Evolutionary conservation across 2,113 vertebrate genomes (phyloP), one percentile per base, ranked within the genome.

Genomic region (Lampris megalopsis): DNA sequence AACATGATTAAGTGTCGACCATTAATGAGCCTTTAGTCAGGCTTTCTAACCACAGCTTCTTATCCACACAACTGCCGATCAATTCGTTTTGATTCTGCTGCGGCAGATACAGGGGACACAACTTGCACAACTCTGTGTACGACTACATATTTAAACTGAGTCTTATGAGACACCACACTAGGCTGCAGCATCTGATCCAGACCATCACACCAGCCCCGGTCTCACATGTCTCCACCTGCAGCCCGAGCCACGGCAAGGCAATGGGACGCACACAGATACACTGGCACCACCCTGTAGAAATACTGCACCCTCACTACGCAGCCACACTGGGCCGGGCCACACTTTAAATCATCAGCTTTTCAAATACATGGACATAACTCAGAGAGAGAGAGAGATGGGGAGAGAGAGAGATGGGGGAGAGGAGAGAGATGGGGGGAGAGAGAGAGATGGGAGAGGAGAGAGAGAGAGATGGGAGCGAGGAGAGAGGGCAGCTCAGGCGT

Each of bases 341-440:
- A 89, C 86, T 85, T 89, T 89, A 93, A 93, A 92, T 94, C 91
- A 94, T 92, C 92, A 90, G 86, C 84, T 88, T 94, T 94, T 93
- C 84, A 91, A 89, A 94, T 92, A 93, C 93, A 93, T 91, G 90
- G 91, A 91, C 87, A 92, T 92, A 94, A 93, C 85, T 93, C 92
- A 91, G 89, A 73, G 81, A 48, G 58, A 35, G 43, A 64, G 13
- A 63, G 48, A 36, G 73, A 77, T 66, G 49, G 38, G 3, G 4
- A 24, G 50, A 53, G 50, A n/a, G 50, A 75, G 75, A 52, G 78
- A 24, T 24, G 24, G 24, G 24, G 0, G 24, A 0, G 24, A 24
- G 24, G 24, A 24, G 24, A 24, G 24, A 24, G 24, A 24, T 24
- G 24, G 24, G 24, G 24, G 24, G 24, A 24, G 24, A 24, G 24